Conservation (phyloP, 2,888 invertebrate genomes). For the Nymphalis polychloros region DNA sequence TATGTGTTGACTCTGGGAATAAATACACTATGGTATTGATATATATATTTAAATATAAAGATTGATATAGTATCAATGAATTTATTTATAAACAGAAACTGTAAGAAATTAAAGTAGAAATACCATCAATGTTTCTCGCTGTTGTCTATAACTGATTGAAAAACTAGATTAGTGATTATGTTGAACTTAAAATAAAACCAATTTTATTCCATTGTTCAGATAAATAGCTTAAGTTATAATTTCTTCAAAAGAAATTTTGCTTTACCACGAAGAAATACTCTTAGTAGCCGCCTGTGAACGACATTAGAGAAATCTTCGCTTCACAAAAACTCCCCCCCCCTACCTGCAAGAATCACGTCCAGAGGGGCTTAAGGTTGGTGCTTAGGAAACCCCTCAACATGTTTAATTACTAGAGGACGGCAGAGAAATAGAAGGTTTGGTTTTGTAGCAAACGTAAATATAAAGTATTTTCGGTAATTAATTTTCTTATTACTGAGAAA, state of each 20-base stretch:
- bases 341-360: slow-evolving; percentile 59
- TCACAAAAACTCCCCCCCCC: slow-evolving; percentile 53
- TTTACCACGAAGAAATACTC: neutral
- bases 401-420: slow-evolving; percentile 52
- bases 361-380: slow-evolving; percentile 35
- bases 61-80: too few relatives aligned
- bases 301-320: slow-evolving; percentile 44
- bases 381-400: slow-evolving; percentile 49
- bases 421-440: slow-evolving; percentile 46
- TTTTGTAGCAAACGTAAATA: slow-evolving; percentile 33
- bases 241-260: neutral
- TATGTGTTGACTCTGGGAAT: too few relatives aligned
- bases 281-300: slow-evolving; percentile 5
- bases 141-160: too few relatives aligned
- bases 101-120: too few relatives aligned
- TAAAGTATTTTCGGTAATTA: slow-evolving; percentile 19
- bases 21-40: too few relatives aligned
- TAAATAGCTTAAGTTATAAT: neutral
- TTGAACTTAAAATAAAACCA: too few relatives aligned
- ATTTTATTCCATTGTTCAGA: neutral
- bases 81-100: too few relatives aligned
- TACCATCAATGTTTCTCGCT: too few relatives aligned
- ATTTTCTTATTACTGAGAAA: slow-evolving; percentile 10
- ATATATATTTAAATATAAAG: too few relatives aligned
- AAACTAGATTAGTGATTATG: too few relatives aligned